A percentile compares a stretch with the other conserved stretches of the same genome.
phyloP scores from a whole-genome alignment of 2,888 invertebrate species.

The Chelonus formosanus region DNA sequence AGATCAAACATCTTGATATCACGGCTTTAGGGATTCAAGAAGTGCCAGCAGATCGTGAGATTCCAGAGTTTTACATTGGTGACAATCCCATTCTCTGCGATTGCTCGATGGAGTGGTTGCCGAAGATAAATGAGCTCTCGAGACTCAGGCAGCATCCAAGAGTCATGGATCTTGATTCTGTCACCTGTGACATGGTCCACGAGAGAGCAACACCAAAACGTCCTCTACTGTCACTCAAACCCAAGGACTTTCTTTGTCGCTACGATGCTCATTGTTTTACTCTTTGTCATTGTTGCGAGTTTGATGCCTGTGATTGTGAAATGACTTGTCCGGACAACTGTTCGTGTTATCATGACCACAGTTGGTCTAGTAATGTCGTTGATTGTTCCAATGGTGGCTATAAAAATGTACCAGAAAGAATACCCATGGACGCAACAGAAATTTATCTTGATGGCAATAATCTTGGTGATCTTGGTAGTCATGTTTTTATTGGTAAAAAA shows the following conservation, averaged over 20 bases:
- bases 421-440: slow-evolving; percentile 91
- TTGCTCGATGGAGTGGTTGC: slow-evolving; percentile 88
- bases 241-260: slow-evolving; percentile 82
- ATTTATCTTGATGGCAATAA: slow-evolving; percentile 86
- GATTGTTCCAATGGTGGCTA: slow-evolving; percentile 82
- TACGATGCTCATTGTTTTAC: slow-evolving; percentile 86
- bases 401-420: slow-evolving; percentile 78
- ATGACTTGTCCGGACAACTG: slow-evolving; percentile 89
- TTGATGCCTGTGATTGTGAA: slow-evolving; percentile 90
- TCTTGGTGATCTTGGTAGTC: slow-evolving; percentile 80
- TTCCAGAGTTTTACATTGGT: slow-evolving; percentile 82
- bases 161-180: slow-evolving; percentile 81
- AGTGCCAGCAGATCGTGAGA: slow-evolving; percentile 73
- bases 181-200: slow-evolving; percentile 80
- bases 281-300: slow-evolving; percentile 88
- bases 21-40: slow-evolving; percentile 76
- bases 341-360: slow-evolving; percentile 86
- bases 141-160: slow-evolving; percentile 78
- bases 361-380: slow-evolving; percentile 85
- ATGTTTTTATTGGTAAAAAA: slow-evolving; percentile 88
- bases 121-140: slow-evolving; percentile 79
- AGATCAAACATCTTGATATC: slow-evolving; percentile 76
- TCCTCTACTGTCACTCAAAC: slow-evolving; percentile 74
- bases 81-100: slow-evolving; percentile 86
- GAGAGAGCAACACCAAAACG: slow-evolving; percentile 70